Conservation (phyloP, 2,797 vertebrate species). For the Molossus molossus region DNA sequence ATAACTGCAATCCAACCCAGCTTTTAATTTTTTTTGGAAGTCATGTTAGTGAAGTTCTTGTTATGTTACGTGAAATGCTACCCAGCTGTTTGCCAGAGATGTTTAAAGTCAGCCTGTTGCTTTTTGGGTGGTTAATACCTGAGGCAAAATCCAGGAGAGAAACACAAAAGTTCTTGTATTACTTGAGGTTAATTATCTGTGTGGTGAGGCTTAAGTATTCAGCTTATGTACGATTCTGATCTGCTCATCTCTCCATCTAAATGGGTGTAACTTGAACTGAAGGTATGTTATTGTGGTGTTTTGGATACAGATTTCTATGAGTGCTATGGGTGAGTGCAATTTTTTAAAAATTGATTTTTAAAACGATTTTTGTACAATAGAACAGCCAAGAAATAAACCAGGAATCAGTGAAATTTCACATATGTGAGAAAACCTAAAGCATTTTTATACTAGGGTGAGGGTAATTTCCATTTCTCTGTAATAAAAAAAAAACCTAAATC, state of each 20-base stretch:
- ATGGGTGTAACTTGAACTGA: conserved; percentile 36
- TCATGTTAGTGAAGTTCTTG: conserved; percentile 68
- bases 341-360: conserved; percentile 24
- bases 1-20: conserved; percentile 66
- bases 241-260: conserved; percentile 46
- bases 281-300: background rate
- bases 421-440: conserved; percentile 45
- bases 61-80: conserved; percentile 74
- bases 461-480: conserved; percentile 55
- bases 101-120: conserved; percentile 66
- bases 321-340: background rate
- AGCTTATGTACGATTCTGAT: background rate
- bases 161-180: conserved; percentile 80
- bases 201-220: conserved; percentile 60
- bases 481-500: conserved; percentile 52
- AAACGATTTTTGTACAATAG: conserved; percentile 46
- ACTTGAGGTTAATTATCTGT: conserved; percentile 78
- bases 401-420: conserved; percentile 49
- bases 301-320: conserved; percentile 37
- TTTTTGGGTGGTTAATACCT: conserved; percentile 78
- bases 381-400: conserved; percentile 56
- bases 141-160: conserved; percentile 75
- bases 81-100: conserved; percentile 69
- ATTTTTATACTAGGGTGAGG: conserved; percentile 1
- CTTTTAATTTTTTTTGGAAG: conserved; percentile 77